Evolutionary conservation across 2,888 invertebrate genomes (phyloP), one percentile per base, ranked within the genome.

Genomic region (Sesia bembeciformis): DNA sequence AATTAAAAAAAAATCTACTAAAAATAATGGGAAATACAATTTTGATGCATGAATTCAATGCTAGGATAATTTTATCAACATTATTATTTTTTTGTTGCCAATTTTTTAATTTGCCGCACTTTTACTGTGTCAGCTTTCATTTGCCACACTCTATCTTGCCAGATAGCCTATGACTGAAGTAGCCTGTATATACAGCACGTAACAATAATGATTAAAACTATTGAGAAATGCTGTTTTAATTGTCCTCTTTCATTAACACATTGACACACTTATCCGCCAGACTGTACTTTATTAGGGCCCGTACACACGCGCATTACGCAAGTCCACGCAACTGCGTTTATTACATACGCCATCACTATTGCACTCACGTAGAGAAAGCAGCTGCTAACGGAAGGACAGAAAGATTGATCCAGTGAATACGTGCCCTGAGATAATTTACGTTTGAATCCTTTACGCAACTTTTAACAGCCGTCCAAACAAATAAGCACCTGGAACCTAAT

Each of bases 321-420:
- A 66, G 60, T 63, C 62, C 60, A 40, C 52, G 39, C 64, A 69
- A 62, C 60, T 51, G 58, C 42, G 60, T 63, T 61, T 60, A 63
- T 61, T 58, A 62, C 60, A 54, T 60, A 62, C 53, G 8, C 4
- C 40, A 5, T 51, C 43, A 51, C 46, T 7, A 86, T 79, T 80
- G 72, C 78, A 69, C 67, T 74, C 88, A 84, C 85, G 86, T 65
- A 76, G 76, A 80, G 88, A 87, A 87, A 87, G 86, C 70, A 64
- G 68, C 62, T 65, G 70, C 74, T 72, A 75, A 77, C 82, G 82
- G 79, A 83, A 76, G 76, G 76, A 79, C 72, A 60, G 62, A 64
- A 68, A 51, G 64, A 68, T 65, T 62, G 65, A 76, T 71, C 70
- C 52, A 53, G 46, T 51, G 58, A 62, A 67, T 72, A 81, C 81